phyloP scores from a whole-genome alignment of 2,888 invertebrate species.

The Halictus quadricinctus region DNA sequence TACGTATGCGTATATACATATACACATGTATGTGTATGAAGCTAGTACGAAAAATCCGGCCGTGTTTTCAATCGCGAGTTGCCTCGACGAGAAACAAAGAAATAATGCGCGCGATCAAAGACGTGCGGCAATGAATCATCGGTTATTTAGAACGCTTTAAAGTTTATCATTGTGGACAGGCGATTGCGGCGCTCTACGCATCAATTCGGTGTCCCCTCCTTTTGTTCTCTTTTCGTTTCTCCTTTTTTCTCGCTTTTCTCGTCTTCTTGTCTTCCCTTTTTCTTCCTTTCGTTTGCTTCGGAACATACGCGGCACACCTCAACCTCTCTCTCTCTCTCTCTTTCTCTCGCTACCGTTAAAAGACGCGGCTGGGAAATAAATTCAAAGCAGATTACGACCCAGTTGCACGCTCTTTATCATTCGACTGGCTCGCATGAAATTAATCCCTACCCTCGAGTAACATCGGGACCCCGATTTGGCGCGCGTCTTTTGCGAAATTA shows the following conservation, averaged over 20 bases:
- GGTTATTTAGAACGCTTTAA: conserved; percentile 9
- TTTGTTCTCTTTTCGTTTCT: background rate
- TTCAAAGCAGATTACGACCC: conserved; percentile 66
- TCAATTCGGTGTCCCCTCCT: background rate
- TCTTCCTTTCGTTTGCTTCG: conserved; percentile 15
- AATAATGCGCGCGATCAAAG: background rate
- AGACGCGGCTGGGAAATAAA: conserved; percentile 51
- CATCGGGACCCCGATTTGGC: conserved; percentile 36
- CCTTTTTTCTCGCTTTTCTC: background rate
- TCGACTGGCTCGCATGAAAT: conserved; percentile 57
- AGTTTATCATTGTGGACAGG: conserved; percentile 13
- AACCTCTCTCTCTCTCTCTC: background rate
- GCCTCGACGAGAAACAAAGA: background rate
- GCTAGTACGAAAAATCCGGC: conserved; percentile 6
- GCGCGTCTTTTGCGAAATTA: conserved; percentile 67
- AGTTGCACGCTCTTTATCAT: conserved; percentile 42
- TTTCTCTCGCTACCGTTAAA: conserved; percentile 45
- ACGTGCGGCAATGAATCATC: background rate
- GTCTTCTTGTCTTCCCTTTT: background rate
- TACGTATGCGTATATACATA: background rate
- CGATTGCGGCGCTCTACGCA: background rate
- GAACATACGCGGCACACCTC: conserved; percentile 2
- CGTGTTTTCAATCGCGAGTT: conserved; percentile 3
- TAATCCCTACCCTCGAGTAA: conserved; percentile 54
- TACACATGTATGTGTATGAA: background rate